A percentile compares a stretch with the other conserved stretches of the same genome.
phyloP scores from a whole-genome alignment of 2,888 invertebrate species.

The Cetonia aurata region DNA sequence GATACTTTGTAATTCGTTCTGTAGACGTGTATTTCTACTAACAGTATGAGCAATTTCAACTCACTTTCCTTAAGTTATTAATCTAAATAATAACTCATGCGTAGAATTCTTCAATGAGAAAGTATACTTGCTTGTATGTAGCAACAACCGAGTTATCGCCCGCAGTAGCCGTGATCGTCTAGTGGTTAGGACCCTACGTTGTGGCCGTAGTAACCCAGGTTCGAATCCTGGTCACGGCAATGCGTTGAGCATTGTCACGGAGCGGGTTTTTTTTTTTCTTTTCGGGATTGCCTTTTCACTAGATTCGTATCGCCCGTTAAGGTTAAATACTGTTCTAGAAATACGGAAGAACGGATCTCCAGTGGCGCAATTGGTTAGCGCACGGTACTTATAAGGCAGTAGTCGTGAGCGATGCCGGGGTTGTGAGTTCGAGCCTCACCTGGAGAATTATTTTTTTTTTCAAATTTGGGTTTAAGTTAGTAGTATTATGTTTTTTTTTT shows the following conservation, averaged over 20 bases:
- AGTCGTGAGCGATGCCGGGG: slow-evolving; percentile 97
- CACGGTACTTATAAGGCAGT: slow-evolving; percentile 99
- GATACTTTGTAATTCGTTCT: too few species aligned
- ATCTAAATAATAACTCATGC: too few species aligned
- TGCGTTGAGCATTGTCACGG: slow-evolving; percentile 51
- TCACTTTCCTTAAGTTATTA: too few species aligned
- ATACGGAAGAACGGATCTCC: slow-evolving; percentile 65
- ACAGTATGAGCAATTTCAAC: too few species aligned
- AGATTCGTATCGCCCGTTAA: not conserved
- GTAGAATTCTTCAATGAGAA: too few species aligned
- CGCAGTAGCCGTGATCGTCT: slow-evolving; percentile 75
- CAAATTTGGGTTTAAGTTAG: not conserved
- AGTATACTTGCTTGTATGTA: too few species aligned
- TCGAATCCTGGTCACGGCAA: slow-evolving; percentile 82
- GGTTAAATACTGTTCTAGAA: slow-evolving; percentile 9
- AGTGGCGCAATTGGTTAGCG: slow-evolving; percentile 99
- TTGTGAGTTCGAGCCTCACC: slow-evolving; percentile 99
- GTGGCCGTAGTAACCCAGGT: slow-evolving; percentile 84
- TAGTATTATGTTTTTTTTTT: not conserved
- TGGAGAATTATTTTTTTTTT: slow-evolving; percentile 80
- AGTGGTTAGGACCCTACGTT: slow-evolving; percentile 83
- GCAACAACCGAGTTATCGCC: not conserved
- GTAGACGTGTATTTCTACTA: too few species aligned
- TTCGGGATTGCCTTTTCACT: not conserved
- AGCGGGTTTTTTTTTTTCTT: slow-evolving; percentile 3